Base-by-base conservation (phyloP, 64 coral and sea anemone species). In the Stichodactyla helianthus region DNA sequence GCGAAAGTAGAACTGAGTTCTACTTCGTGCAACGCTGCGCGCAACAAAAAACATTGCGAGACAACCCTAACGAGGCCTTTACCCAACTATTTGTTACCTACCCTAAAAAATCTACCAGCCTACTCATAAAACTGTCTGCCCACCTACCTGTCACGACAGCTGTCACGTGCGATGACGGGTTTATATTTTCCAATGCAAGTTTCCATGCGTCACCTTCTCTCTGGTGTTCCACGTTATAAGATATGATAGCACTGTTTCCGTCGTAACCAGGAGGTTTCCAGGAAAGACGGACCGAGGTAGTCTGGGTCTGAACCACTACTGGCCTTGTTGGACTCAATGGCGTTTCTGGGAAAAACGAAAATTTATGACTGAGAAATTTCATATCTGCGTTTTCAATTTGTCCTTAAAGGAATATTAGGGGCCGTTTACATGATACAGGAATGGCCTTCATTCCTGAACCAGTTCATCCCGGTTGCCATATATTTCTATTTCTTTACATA, bases 231-330 rank as follows among this genome's bases (percentile, higher is more conserved):
- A 96, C 91, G 18, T 84, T 78, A 71, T 96, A 96, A 53, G 91
- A 93, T 59, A 87, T 74, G 16, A 96, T 96, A 62, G 57, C 87
- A 52, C 94, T 96, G 80, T 96, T 96, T 2, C 94, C 94, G 27
- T 84, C 61, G 55, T 96, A 96, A 6, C 85, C 94, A 0, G 94
- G 94, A 1, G 94, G 94, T 53, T 68, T 35, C 94, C 94, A 96
- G 1, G 90, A 84, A 13, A 96, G 52, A 5, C 94, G 94, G 51
- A 96, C 84, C 44, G 86, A 86, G 14, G 85, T 96, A 8, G 94
- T 54, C 78, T 90, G 56, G 82, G 54, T 62, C 27, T 93, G 35
- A n/a, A 74, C 88, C 8, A 96, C 94, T 0, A 90, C 81, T 9
- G 94, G 94, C 6, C 86, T 90, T 14, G 51, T 79, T 35, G 94